These are phyloP conservation scores for Hyperoplus immaculatus DNA, from an alignment of 2,797 vertebrate genomes.

Conservation along the genomic window DNA sequence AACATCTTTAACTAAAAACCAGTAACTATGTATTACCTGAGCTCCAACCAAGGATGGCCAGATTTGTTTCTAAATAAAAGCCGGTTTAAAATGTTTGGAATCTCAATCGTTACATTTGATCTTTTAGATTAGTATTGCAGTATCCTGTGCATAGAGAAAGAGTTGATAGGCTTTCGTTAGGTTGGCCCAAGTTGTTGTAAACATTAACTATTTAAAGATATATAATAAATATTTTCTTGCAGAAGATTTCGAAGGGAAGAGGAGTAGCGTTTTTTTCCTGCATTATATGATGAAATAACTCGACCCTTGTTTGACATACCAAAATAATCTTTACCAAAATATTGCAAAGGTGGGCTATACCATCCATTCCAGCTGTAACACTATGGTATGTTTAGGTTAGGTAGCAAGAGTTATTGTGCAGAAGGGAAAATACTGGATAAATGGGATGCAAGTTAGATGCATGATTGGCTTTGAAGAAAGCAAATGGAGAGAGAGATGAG, in stretches of 20 bases:
- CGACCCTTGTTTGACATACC: background rate
- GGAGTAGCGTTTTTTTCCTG: background rate
- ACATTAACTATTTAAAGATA: background rate
- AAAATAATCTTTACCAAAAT: constrained; percentile 1
- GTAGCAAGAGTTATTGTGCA: constrained; percentile 18
- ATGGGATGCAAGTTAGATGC: constrained; percentile 42
- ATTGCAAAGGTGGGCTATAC: background rate
- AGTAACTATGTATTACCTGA: background rate
- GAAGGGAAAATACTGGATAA: constrained; percentile 20
- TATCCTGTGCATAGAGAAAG: constrained; percentile 10
- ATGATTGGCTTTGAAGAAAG: constrained; percentile 47
- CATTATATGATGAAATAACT: background rate
- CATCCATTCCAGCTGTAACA: background rate
- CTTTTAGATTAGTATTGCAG: background rate
- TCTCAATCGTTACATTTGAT: background rate
- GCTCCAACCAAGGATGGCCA: no score
- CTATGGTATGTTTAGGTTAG: constrained; percentile 26
- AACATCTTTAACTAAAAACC: background rate
- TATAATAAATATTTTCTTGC: constrained; percentile 2
- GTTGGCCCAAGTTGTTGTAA: no score
- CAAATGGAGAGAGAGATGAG: constrained; percentile 38
- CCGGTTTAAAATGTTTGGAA: no score
- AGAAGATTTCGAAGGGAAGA: no score
- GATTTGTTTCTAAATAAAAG: background rate
- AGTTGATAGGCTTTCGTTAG: background rate